Percentiles rank a stretch among this genome's conserved stretches.
phyloP scores from a whole-genome alignment of 2,888 invertebrate genomes.

The Sinodicranocentrus sp. region DNA sequence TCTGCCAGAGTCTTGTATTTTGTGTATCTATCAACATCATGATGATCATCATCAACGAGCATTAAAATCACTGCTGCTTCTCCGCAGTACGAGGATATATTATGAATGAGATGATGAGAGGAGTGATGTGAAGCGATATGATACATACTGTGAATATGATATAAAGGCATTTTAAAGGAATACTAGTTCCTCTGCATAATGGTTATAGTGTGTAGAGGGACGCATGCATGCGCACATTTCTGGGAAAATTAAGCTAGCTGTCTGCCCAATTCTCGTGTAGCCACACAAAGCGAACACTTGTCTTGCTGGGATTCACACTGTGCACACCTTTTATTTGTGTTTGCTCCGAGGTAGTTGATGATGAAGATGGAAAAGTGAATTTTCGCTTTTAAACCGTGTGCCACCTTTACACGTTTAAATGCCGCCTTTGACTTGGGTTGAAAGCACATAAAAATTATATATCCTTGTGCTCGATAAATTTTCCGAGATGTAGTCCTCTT shows the following conservation, averaged over 20 bases:
- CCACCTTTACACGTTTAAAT: background rate
- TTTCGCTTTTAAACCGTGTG: background rate
- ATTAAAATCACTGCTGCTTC: background rate
- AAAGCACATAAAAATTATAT: background rate
- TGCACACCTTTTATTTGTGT: slow-evolving; percentile 12
- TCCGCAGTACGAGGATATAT: background rate
- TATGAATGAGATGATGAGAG: slow-evolving; percentile 36
- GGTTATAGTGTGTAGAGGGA: too few species aligned
- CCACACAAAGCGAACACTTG: background rate
- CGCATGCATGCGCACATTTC: background rate
- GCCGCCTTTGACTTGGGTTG: background rate
- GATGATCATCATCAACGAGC: background rate
- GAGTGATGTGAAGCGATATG: background rate
- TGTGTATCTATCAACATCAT: slow-evolving; percentile 29
- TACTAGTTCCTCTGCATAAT: too few species aligned
- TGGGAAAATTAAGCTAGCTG: background rate
- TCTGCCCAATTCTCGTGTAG: background rate
- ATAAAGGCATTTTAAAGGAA: too few species aligned
- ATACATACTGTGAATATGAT: too few species aligned
- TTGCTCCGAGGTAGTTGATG: background rate
- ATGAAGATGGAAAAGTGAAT: background rate
- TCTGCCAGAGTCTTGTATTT: slow-evolving; percentile 19
- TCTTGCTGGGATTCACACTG: slow-evolving; percentile 39
- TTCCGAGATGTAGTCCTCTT: background rate
- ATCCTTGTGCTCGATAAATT: background rate